Conservation (phyloP, 2,888 invertebrate species). For the Slavum lentiscoides region DNA sequence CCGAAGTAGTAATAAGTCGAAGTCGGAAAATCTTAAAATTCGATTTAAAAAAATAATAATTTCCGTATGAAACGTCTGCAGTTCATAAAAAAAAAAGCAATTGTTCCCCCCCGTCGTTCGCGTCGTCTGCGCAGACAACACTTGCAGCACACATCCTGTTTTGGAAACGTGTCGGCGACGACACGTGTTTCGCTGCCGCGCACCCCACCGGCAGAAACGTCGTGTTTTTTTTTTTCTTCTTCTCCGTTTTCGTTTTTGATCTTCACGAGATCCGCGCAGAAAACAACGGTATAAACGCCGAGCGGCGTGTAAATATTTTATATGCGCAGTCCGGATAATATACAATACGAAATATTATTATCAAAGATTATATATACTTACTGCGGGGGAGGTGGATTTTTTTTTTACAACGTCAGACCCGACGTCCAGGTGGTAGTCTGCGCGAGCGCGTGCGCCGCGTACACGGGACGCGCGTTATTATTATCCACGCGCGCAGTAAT, state of each 20-base stretch:
- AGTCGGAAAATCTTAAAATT: no score
- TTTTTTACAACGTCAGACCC: slow-evolving; percentile 17
- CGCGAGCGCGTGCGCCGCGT: not conserved
- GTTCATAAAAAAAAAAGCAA: no score
- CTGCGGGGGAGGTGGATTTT: not conserved
- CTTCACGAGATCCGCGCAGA: not conserved
- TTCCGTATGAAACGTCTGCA: no score
- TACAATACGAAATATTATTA: not conserved
- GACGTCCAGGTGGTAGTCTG: slow-evolving; percentile 25
- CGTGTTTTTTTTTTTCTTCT: not conserved
- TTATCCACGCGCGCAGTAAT: slow-evolving; percentile 12
- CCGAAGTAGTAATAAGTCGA: no score
- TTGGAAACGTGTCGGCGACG: not conserved
- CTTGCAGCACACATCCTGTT: slow-evolving; percentile 6
- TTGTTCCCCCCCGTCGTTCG: no score
- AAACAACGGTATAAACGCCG: slow-evolving; percentile 6
- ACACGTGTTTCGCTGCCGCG: slow-evolving; percentile 26
- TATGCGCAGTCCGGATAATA: no score
- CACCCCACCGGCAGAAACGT: not conserved
- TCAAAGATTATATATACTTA: not conserved
- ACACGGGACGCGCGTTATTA: not conserved
- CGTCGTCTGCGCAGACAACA: not conserved
- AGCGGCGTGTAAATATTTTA: not conserved
- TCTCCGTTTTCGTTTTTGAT: not conserved
- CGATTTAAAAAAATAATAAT: no score